Evolutionary conservation across 2,797 vertebrate genomes (phyloP).

Genomic region (Neosilurus hyrtlii): DNA sequence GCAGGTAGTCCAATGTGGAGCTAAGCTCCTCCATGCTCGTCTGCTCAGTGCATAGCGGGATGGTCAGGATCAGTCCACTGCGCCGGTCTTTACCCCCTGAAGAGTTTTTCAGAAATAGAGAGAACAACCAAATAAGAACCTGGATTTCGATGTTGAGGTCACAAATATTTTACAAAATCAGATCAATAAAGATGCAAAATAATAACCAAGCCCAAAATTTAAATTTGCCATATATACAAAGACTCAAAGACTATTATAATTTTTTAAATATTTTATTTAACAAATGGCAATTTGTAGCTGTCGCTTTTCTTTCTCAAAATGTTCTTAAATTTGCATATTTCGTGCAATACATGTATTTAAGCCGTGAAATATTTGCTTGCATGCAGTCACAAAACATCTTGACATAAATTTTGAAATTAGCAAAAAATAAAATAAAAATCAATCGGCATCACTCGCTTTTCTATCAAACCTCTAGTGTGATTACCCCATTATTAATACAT

Average conservation of each 20-base stretch:
- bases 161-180: neutral
- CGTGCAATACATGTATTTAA: too few relatives aligned
- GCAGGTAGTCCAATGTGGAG: constrained; percentile 92
- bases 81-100: constrained; percentile 95
- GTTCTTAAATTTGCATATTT: too few relatives aligned
- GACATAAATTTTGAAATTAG: too few relatives aligned
- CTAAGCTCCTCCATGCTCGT: constrained; percentile 98
- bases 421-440: too few relatives aligned
- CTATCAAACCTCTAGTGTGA: too few relatives aligned
- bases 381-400: too few relatives aligned
- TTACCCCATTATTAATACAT: neutral
- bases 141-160: too few relatives aligned
- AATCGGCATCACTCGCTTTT: too few relatives aligned
- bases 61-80: constrained; percentile 96
- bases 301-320: too few relatives aligned
- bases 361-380: too few relatives aligned
- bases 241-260: neutral
- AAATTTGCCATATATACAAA: neutral
- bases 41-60: constrained; percentile 95
- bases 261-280: too few relatives aligned
- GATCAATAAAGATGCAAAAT: neutral
- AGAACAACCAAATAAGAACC: neutral
- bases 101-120: constrained; percentile 32
- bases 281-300: too few relatives aligned
- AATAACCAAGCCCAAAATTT: neutral